Base-by-base conservation (phyloP, 2,888 invertebrate species). In the Acrobasis suavella region DNA sequence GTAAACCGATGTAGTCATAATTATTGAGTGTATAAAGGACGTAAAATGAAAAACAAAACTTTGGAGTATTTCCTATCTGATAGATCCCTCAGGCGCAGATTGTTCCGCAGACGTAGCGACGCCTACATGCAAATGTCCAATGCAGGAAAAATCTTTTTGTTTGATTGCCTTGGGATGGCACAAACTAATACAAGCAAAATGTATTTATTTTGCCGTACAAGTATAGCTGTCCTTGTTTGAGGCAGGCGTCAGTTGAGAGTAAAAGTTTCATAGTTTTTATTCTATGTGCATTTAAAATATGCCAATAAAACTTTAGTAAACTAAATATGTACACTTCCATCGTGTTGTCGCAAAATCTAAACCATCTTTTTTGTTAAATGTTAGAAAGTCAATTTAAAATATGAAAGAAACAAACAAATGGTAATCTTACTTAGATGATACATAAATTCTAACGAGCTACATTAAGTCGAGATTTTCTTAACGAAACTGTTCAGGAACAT, bases 81-180 rank as follows among this genome's bases (percentile, higher is more conserved):
- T 54, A 32, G 12, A 54, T 32, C 32, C 32, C 32, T 32, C 7
- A 32, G 32, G 32, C 32, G 32, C 32, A 32, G 7, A 32, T 7
- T 32, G 32, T 32, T 32, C 5, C 8, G 32, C 32, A 32, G 32
- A 7, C 32, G 32, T 32, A 32, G 2, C 32, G 8, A 32, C 8
- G 32, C 32, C 32, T 32, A 32, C 32, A 32, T 56, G 56, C 56
- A 39, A 56, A 56, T 15, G 42, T 42, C 42, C 42, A 42, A 9
- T 56, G 42, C 56, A 56, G 14, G 17, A 15, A 17, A 56, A 38
- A 56, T 56, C 42, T 56, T 42, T 56, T 56, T 56, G 56, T 56
- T 56, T 42, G 42, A 56, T 56, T 56, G 42, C 56, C 42, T 42
- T 56, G 42, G 56, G 56, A 42, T 17, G 17, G 12, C 17, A 39